Evolutionary conservation across 2,888 invertebrate genomes (phyloP).

Genomic region (Cerastis rubricosa): DNA sequence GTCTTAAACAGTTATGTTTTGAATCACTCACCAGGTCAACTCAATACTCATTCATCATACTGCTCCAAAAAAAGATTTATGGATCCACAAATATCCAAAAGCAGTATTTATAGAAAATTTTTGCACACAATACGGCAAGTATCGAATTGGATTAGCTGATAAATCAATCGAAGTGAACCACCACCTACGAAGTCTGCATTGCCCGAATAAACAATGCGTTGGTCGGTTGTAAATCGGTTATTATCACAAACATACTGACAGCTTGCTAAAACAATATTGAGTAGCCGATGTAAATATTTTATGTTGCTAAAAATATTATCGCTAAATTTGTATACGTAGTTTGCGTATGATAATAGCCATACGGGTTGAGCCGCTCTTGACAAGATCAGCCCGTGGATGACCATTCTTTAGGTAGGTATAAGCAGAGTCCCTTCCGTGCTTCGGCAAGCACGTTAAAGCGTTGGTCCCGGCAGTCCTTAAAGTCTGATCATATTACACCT

Average conservation of each 20-base stretch:
- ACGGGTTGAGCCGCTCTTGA: not conserved
- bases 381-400: not conserved
- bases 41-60: not conserved
- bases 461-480: not conserved
- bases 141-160: constrained; percentile 30
- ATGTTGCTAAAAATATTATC: constrained; percentile 39
- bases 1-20: not conserved
- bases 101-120: constrained; percentile 32
- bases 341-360: not conserved
- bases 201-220: constrained; percentile 37
- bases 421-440: not conserved
- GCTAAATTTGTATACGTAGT: constrained; percentile 15
- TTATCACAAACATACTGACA: constrained; percentile 59
- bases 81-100: constrained; percentile 22
- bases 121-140: constrained; percentile 8
- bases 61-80: constrained; percentile 12
- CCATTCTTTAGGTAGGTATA: too few relatives aligned
- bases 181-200: constrained; percentile 37
- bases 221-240: constrained; percentile 48
- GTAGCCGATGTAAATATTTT: constrained; percentile 55
- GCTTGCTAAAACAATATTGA: constrained; percentile 42
- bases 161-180: constrained; percentile 57
- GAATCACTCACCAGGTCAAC: not conserved
- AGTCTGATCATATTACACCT: too few relatives aligned
- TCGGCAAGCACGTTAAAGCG: not conserved